Conservation (phyloP, 30 jellyfish, hydroid and myxozoan genomes). For the Rhopilema esculentum region DNA sequence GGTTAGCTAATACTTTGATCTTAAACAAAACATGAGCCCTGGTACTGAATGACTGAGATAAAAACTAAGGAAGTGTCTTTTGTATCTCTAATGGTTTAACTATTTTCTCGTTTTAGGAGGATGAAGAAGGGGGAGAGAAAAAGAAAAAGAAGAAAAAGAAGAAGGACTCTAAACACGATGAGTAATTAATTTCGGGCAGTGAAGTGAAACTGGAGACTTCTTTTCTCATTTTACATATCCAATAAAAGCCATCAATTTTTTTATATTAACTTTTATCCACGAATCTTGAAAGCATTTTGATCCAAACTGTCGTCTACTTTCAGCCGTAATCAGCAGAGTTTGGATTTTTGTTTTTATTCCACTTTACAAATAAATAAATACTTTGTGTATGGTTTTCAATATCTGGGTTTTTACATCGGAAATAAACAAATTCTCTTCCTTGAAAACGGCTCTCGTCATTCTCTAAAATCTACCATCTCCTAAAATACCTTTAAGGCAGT, state of each 20-base stretch:
- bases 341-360: background rate
- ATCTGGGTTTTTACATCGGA: background rate
- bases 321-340: background rate
- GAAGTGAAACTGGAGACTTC: background rate
- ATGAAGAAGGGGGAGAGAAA: slow-evolving; percentile 49
- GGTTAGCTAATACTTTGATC: no score
- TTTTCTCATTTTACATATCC: background rate
- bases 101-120: slow-evolving; percentile 13
- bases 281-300: background rate
- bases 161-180: slow-evolving; percentile 32
- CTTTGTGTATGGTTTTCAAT: background rate
- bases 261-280: background rate
- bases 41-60: no score
- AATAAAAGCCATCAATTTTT: no score
- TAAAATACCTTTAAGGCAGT: background rate
- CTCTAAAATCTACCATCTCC: background rate
- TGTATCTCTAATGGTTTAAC: no score
- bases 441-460: background rate
- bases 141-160: slow-evolving; percentile 85
- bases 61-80: no score
- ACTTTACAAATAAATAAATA: background rate
- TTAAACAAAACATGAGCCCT: no score
- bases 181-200: background rate
- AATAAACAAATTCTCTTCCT: background rate
- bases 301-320: background rate